Evolutionary conservation across 2,888 invertebrate species (phyloP), one percentile per base, ranked within the genome.

Genomic region (Eurytoma adleriae): DNA sequence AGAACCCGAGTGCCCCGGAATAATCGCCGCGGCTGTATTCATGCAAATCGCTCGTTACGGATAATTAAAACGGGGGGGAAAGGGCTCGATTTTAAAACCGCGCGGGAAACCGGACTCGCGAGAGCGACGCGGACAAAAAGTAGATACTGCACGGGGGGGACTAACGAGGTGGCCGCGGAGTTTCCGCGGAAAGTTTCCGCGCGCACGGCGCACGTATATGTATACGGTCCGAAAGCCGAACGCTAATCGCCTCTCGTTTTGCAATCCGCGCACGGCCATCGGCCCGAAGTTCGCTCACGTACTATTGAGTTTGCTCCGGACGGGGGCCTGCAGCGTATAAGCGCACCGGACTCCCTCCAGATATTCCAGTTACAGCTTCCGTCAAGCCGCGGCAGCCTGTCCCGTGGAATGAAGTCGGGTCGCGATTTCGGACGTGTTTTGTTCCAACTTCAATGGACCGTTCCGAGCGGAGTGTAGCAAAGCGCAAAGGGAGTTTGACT

Each of bases 241-340:
- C 62, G 69, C 74, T 83, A 82, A 83, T 83, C 74, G 72, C 27
- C 74, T 68, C 68, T 68, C 76, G 70, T 67, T 76, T 61, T 50
- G 40, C 56, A 57, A 66, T 75, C 40, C 56, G 57, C 48, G 64
- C 71, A 40, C 78, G 30, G 27, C 2, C 48, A 78, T 64, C 50
- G 69, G 30, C n/a, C 40, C 40, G 40, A 40, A 56, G 52, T 68
- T 73, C 54, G 50, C 73, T 73, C 67, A 67, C 73, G 67, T 73
- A 73, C 68, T 54, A 72, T 40, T 64, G 73, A 57, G 50, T 74
- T 69, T 52, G 66, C 74, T 54, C 13, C 24, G 54, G 56, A 5
- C 48, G 30, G 24, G 50, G 24, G 27, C 27, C 40, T 27, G 62
- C 16, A 50, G 52, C 13, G 24, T 40, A 40, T 40, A 40, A 40